These are phyloP conservation scores for Hyposoter dolosus DNA, from an alignment of 2,888 invertebrate genomes.

Conservation along the genomic window DNA sequence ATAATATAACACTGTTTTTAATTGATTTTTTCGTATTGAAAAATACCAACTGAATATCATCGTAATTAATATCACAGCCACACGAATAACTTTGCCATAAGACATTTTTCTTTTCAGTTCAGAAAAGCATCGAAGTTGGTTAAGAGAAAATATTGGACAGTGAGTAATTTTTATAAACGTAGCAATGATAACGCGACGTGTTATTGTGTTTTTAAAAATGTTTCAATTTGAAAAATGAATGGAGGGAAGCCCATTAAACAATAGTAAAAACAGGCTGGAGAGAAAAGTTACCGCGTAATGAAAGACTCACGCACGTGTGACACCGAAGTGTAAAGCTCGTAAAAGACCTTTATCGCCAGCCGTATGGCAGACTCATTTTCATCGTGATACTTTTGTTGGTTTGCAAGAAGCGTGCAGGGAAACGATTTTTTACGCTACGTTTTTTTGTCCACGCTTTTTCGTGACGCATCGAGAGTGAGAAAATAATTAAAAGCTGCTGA, in stretches of 20 bases:
- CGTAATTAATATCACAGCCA: background rate
- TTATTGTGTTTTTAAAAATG: background rate
- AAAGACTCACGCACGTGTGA: constrained; percentile 27
- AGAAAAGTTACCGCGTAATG: constrained; percentile 7
- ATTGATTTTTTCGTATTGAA: background rate
- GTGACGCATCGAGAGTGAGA: constrained; percentile 36
- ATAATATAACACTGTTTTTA: background rate
- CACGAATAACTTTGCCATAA: background rate
- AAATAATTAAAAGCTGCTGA: constrained; percentile 32
- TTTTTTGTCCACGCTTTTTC: constrained; percentile 31
- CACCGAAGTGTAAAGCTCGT: constrained; percentile 43
- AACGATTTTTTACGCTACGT: constrained; percentile 33
- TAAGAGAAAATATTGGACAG: constrained; percentile 3
- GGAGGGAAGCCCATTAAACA: background rate
- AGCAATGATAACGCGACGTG: background rate
- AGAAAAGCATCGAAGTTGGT: background rate
- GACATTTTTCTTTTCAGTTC: background rate
- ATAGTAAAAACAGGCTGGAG: background rate
- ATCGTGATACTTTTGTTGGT: constrained; percentile 17
- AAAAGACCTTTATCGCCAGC: constrained; percentile 53
- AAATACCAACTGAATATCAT: background rate
- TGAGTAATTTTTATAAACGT: constrained; percentile 49
- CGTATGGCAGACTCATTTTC: constrained; percentile 44
- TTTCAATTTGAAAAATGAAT: constrained; percentile 7
- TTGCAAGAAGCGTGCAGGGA: constrained; percentile 15